Conservation (phyloP, 2,797 vertebrate species). For the Danio jaintianensis region DNA sequence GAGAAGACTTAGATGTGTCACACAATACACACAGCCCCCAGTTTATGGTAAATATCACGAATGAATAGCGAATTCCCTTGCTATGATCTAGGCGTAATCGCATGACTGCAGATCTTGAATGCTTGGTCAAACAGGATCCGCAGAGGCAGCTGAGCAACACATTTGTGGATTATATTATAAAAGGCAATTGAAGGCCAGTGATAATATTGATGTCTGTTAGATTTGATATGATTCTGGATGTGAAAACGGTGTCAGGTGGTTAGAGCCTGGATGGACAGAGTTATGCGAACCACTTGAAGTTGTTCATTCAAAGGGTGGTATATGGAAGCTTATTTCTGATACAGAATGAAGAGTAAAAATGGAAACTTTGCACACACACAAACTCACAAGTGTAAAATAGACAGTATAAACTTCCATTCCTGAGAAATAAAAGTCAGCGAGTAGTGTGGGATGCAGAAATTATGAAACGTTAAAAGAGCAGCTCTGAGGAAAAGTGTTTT, state of each 20-base stretch:
- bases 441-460: too few relatives aligned
- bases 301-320: not conserved
- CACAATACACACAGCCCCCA: not conserved
- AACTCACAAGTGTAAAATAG: too few relatives aligned
- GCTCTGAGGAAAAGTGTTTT: too few relatives aligned
- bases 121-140: not conserved
- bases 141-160: not conserved
- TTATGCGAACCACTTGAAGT: not conserved
- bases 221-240: constrained; percentile 1
- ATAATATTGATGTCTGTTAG: not conserved
- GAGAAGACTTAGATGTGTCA: constrained; percentile 11
- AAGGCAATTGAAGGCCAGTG: not conserved
- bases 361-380: too few relatives aligned
- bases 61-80: constrained; percentile 8
- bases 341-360: not conserved
- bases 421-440: too few relatives aligned
- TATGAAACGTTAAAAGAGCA: too few relatives aligned
- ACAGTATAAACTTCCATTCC: too few relatives aligned
- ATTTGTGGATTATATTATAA: not conserved
- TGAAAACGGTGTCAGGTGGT: not conserved
- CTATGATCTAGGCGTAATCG: not conserved
- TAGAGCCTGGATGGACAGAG: not conserved
- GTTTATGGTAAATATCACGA: constrained; percentile 29
- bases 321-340: too few relatives aligned
- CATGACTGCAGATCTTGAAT: not conserved